These are phyloP conservation scores for Semibalanus balanoides DNA, from an alignment of 1,140 invertebrate genomes.

Conservation along the genomic window DNA sequence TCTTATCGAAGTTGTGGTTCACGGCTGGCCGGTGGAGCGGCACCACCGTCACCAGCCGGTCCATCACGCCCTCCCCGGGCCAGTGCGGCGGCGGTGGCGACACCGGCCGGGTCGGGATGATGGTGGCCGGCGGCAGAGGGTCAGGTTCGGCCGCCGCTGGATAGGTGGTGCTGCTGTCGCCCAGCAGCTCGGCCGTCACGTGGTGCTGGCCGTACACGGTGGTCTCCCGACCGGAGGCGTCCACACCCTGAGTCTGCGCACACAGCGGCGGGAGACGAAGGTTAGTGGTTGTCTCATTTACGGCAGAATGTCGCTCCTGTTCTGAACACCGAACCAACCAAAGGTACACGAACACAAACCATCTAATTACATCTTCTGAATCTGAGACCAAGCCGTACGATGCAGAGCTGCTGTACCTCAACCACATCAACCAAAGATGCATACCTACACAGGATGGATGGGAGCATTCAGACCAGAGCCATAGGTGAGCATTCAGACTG, in stretches of 20 bases:
- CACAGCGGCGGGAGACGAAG: too few species aligned
- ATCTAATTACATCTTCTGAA: too few species aligned
- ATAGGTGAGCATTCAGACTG: too few species aligned
- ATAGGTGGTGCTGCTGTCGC: not conserved
- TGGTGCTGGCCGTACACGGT: conserved; percentile 12
- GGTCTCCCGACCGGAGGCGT: not conserved
- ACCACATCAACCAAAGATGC: too few species aligned
- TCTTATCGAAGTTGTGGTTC: conserved; percentile 7
- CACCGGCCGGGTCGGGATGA: not conserved
- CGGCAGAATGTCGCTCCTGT: too few species aligned
- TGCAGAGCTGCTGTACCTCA: too few species aligned
- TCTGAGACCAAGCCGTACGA: too few species aligned
- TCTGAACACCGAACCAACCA: too few species aligned
- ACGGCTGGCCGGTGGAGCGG: conserved; percentile 8
- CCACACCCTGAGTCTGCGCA: conserved; percentile 3
- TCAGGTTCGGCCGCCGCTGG: conserved; percentile 1
- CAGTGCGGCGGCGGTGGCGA: not conserved
- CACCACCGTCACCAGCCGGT: conserved; percentile 9
- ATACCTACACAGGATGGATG: too few species aligned
- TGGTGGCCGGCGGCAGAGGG: not conserved
- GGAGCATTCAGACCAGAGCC: too few species aligned
- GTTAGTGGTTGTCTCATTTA: too few species aligned
- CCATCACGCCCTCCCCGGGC: not conserved
- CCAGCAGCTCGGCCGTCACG: conserved; percentile 8
- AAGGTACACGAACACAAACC: too few species aligned